Conservation (phyloP, 1,140 invertebrate species). For the Daktulosphaira vitifoliae region DNA sequence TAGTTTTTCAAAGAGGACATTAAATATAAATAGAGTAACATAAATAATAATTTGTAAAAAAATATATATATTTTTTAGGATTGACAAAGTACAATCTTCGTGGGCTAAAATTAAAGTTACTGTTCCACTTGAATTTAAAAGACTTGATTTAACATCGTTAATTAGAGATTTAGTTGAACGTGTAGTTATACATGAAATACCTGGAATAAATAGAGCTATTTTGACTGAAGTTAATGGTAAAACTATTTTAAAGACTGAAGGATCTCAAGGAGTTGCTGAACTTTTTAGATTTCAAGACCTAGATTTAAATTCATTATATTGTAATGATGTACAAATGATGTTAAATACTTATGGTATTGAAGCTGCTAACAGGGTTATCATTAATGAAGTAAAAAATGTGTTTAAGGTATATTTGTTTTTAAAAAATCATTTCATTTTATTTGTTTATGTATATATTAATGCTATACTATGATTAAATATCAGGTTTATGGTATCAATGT, state of each 20-base stretch:
- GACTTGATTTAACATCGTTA: slow-evolving; percentile 68
- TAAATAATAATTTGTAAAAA: no score
- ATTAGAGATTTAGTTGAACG: slow-evolving; percentile 62
- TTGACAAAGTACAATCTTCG: slow-evolving; percentile 34
- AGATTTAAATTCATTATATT: slow-evolving; percentile 80
- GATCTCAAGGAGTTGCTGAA: slow-evolving; percentile 81
- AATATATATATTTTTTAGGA: slow-evolving; percentile 33
- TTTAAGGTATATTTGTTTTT: slow-evolving; percentile 44
- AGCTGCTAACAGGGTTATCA: slow-evolving; percentile 81
- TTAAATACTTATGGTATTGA: slow-evolving; percentile 90
- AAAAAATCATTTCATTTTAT: background rate
- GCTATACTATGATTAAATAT: background rate
- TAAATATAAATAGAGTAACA: no score
- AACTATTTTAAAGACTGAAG: slow-evolving; percentile 79
- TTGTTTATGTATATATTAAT: background rate
- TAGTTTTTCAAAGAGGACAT: no score
- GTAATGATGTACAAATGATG: slow-evolving; percentile 90
- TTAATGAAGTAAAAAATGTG: slow-evolving; percentile 47
- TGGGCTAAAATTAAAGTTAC: slow-evolving; percentile 43
- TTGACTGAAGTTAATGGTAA: slow-evolving; percentile 52
- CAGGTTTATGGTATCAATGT: slow-evolving; percentile 91
- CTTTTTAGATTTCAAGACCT: slow-evolving; percentile 75
- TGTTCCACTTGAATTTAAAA: slow-evolving; percentile 56
- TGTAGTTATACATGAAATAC: slow-evolving; percentile 70
- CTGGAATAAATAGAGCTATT: slow-evolving; percentile 74